Conservation (phyloP, 1,140 invertebrate genomes). For the Drosophila erecta region DNA sequence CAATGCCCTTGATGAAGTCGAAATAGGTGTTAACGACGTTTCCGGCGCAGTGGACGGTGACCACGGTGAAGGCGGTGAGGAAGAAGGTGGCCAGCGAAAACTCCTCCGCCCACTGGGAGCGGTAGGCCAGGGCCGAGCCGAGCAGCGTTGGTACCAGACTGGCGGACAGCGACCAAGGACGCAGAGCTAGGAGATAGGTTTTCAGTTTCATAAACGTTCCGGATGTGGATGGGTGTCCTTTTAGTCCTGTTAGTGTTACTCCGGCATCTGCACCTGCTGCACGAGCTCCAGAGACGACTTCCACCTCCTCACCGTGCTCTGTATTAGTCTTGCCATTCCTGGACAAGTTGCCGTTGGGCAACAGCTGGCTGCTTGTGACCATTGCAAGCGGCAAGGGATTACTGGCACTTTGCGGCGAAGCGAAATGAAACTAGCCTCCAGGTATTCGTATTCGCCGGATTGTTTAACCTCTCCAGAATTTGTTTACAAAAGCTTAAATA, state of each 20-base stretch:
- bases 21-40: constrained; percentile 99
- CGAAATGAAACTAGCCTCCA: constrained; percentile 32
- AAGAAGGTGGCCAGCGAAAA: constrained; percentile 92
- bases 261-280: constrained; percentile 23
- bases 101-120: constrained; percentile 88
- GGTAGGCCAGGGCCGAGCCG: constrained; percentile 94
- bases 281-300: constrained; percentile 1
- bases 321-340: constrained; percentile 23
- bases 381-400: constrained; percentile 47
- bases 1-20: constrained; percentile 97
- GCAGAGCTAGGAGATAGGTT: constrained; percentile 93
- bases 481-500: constrained; percentile 73
- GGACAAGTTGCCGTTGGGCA: constrained; percentile 46
- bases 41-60: constrained; percentile 97
- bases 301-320: background rate
- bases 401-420: constrained; percentile 42
- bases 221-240: constrained; percentile 35
- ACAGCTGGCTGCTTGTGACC: constrained; percentile 61
- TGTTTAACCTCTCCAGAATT: constrained; percentile 42
- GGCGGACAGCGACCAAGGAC: constrained; percentile 96
- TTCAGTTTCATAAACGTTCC: constrained; percentile 92
- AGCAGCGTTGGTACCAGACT: constrained; percentile 93
- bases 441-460: constrained; percentile 43
- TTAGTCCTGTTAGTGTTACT: constrained; percentile 2
- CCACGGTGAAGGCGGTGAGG: constrained; percentile 92